Conservation (phyloP, 2,888 invertebrate species). For the Amphipyra berbera region DNA sequence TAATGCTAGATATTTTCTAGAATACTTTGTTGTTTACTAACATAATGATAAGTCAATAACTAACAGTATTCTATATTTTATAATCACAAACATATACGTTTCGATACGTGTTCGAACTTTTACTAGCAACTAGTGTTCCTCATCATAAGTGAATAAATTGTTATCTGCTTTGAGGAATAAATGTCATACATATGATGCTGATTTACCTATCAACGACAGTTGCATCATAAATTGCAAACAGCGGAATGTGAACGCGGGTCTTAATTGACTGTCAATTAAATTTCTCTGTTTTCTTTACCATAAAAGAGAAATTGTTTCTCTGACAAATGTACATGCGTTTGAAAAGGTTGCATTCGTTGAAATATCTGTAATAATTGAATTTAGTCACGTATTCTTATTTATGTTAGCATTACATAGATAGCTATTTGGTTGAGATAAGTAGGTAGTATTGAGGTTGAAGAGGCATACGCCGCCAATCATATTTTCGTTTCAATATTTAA, state of each 20-base stretch:
- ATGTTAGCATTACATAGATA: constrained; percentile 6
- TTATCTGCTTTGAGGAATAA: too few species aligned
- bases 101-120: too few species aligned
- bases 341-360: constrained; percentile 10
- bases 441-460: neutral
- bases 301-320: constrained; percentile 15
- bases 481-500: neutral
- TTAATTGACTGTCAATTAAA: constrained; percentile 26
- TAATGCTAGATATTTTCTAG: too few species aligned
- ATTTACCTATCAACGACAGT: too few species aligned
- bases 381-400: constrained; percentile 31
- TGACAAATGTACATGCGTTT: constrained; percentile 6
- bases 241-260: neutral
- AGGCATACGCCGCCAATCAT: neutral
- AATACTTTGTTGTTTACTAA: too few species aligned
- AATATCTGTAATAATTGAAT: constrained; percentile 5
- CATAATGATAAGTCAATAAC: too few species aligned
- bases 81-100: too few species aligned
- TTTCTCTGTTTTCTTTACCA: constrained; percentile 17
- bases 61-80: too few species aligned
- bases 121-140: too few species aligned
- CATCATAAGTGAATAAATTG: too few species aligned
- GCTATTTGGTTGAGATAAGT: neutral
- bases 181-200: too few species aligned
- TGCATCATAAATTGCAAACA: constrained; percentile 13